phyloP scores from a whole-genome alignment of 2,797 vertebrate genomes.

The Falco cherrug region DNA sequence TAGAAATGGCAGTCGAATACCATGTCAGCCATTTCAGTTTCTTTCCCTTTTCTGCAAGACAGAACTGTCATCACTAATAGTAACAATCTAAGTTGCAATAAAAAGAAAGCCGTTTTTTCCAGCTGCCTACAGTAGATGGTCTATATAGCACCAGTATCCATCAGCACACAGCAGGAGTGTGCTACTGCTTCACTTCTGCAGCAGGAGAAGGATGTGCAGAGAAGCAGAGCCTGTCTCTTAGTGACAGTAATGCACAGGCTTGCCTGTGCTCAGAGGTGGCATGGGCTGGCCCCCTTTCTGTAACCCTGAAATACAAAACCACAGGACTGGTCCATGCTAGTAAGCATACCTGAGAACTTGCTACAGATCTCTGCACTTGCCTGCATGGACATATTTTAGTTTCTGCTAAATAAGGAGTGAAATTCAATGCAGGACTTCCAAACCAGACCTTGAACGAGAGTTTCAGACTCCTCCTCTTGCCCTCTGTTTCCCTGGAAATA shows the following conservation, averaged over 20 bases:
- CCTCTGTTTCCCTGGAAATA: neutral
- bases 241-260: too few species aligned
- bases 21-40: neutral
- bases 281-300: neutral
- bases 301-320: neutral
- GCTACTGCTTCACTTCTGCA: neutral
- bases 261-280: neutral
- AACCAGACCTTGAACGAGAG: neutral
- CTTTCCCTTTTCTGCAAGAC: neutral
- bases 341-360: neutral
- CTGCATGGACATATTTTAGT: neutral
- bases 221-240: neutral
- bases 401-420: neutral
- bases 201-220: neutral
- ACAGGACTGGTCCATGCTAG: accelerated
- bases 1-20: neutral
- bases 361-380: neutral
- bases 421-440: neutral
- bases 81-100: neutral
- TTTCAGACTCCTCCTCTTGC: neutral
- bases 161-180: neutral
- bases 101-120: neutral
- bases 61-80: neutral
- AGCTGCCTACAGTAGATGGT: neutral
- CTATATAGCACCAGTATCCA: neutral